Conservation (phyloP, 2,888 invertebrate genomes). For the Cetonia aurata region DNA sequence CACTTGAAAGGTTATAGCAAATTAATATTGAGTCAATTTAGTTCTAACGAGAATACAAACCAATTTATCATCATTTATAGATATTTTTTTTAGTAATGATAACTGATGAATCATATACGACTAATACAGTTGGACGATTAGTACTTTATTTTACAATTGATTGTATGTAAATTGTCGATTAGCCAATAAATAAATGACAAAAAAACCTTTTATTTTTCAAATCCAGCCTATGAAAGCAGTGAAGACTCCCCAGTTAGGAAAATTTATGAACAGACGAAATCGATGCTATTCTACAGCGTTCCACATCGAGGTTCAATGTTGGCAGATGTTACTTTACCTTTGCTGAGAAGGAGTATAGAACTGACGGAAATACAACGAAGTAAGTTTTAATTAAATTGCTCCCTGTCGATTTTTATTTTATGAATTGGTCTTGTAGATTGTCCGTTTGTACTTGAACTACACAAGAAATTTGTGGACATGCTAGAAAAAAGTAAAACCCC, state of each 20-base stretch:
- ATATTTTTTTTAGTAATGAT: too few species aligned
- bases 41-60: too few species aligned
- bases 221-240: conserved; percentile 68
- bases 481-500: conserved; percentile 68
- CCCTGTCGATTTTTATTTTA: background rate
- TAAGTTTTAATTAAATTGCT: conserved; percentile 60
- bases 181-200: too few species aligned
- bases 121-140: too few species aligned
- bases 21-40: too few species aligned
- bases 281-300: conserved; percentile 87
- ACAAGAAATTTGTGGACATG: conserved; percentile 73
- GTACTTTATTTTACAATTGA: too few species aligned
- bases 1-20: too few species aligned
- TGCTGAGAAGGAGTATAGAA: conserved; percentile 83
- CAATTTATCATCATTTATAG: too few species aligned
- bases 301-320: conserved; percentile 87
- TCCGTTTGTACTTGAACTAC: conserved; percentile 76
- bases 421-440: conserved; percentile 70
- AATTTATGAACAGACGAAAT: conserved; percentile 72
- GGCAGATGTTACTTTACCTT: conserved; percentile 79
- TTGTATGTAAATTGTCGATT: too few species aligned
- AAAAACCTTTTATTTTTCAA: too few species aligned
- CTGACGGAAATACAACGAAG: conserved; percentile 84
- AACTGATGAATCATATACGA: too few species aligned
- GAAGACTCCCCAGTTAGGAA: conserved; percentile 62